phyloP scores from a whole-genome alignment of 2,113 vertebrate species.

The Neotoma lepida region DNA sequence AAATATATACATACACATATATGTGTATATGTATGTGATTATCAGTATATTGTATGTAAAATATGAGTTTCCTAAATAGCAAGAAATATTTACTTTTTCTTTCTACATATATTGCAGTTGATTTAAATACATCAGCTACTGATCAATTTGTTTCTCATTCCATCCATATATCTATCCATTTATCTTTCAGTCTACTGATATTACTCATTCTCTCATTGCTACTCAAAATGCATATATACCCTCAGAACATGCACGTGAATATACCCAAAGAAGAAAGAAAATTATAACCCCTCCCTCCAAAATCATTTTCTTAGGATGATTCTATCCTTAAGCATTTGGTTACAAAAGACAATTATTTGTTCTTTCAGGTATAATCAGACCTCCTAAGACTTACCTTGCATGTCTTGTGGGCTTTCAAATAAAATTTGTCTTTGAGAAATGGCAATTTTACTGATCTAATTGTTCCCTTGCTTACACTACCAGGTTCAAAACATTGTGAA shows the following conservation, averaged over 20 bases:
- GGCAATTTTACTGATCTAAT: constrained; percentile 29
- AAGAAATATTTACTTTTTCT: constrained; percentile 23
- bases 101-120: background rate
- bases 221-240: background rate
- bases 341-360: constrained; percentile 33
- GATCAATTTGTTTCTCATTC: background rate
- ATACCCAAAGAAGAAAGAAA: background rate
- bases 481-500: constrained; percentile 47
- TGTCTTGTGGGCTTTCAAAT: constrained; percentile 53
- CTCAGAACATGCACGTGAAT: background rate
- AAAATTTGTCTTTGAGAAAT: constrained; percentile 62
- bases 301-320: background rate
- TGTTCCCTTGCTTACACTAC: constrained; percentile 15
- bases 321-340: constrained; percentile 3
- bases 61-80: constrained; percentile 16
- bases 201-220: background rate
- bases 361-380: background rate
- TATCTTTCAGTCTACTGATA: constrained; percentile 2
- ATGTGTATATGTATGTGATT: background rate
- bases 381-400: constrained; percentile 62
- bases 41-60: background rate
- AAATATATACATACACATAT: background rate
- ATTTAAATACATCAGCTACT: constrained; percentile 20
- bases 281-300: background rate
- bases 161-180: background rate